These are phyloP conservation scores for Zapornia atra DNA, from an alignment of 2,113 vertebrate species.

Conservation along the genomic window DNA sequence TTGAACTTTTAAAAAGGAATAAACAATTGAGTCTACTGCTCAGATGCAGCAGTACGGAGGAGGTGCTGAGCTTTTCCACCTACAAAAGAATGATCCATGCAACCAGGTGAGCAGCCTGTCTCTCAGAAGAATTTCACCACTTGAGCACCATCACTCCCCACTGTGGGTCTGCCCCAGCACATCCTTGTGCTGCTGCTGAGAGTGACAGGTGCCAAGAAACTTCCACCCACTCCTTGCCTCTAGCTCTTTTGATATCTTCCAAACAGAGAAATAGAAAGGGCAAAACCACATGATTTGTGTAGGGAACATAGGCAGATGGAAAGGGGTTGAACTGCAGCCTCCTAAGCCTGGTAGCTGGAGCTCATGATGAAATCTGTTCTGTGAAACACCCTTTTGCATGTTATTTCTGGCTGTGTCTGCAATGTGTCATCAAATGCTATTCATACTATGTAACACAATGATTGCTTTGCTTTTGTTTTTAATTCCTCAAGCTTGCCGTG, in stretches of 20 bases:
- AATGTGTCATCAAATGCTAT: conserved; percentile 39
- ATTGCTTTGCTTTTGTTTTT: neutral
- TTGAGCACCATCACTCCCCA: neutral
- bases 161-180: neutral
- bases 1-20: neutral
- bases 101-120: neutral
- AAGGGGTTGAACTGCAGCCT: neutral
- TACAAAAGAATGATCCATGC: rapidly evolving
- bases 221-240: neutral
- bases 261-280: neutral
- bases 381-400: conserved; percentile 18
- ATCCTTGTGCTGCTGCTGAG: neutral
- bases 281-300: neutral
- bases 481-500: neutral
- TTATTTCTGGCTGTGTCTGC: conserved; percentile 48
- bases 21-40: rapidly evolving
- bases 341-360: neutral
- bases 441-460: neutral
- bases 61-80: neutral
- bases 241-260: neutral
- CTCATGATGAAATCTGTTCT: conserved; percentile 36
- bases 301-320: neutral
- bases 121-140: neutral
- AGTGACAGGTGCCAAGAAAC: neutral
- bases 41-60: neutral